Evolutionary conservation across 2,113 vertebrate species (phyloP).

Genomic region (Callospermophilus lateralis): DNA sequence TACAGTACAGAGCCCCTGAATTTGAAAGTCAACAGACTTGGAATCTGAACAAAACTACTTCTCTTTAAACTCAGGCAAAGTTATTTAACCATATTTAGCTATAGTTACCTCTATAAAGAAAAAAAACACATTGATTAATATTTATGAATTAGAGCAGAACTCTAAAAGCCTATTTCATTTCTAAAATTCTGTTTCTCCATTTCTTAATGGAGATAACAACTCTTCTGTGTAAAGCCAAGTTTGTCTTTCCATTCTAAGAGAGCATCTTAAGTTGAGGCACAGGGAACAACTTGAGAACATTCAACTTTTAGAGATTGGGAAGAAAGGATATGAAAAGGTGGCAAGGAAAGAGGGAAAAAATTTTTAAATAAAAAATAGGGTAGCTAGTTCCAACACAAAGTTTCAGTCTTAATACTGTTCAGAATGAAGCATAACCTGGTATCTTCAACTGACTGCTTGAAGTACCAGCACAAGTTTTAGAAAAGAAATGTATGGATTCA

Average conservation of each 20-base stretch:
- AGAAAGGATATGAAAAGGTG: neutral
- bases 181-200: conserved; percentile 21
- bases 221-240: neutral
- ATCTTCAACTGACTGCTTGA: neutral
- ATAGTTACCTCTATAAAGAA: neutral
- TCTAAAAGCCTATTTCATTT: conserved; percentile 26
- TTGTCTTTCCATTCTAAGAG: neutral
- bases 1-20: neutral
- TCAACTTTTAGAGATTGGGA: neutral
- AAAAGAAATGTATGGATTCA: neutral
- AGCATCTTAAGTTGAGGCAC: neutral
- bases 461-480: neutral
- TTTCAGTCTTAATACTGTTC: neutral
- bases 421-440: neutral
- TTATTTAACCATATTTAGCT: neutral
- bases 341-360: neutral
- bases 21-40: neutral
- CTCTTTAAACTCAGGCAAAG: conserved; percentile 9
- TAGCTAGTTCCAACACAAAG: neutral
- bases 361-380: too few species aligned
- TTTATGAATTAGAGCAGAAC: conserved; percentile 19
- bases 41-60: neutral
- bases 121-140: neutral
- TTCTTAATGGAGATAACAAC: neutral
- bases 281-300: neutral